Evolutionary conservation across 2,888 invertebrate genomes (phyloP).

Genomic region (Amblyteles armatorius): DNA sequence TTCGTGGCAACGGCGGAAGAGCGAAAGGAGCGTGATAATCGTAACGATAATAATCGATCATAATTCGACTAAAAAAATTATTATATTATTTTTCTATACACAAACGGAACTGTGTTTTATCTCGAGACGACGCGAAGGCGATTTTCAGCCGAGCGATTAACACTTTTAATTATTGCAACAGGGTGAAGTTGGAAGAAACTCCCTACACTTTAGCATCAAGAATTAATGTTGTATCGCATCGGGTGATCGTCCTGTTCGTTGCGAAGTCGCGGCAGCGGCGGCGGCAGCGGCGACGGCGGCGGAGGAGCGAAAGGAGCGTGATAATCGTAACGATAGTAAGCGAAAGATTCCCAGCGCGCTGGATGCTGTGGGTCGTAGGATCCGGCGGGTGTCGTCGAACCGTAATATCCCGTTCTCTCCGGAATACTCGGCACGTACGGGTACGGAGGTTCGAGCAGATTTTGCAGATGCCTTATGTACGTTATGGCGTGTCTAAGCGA

Average conservation of each 20-base stretch:
- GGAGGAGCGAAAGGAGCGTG: slow-evolving; percentile 77
- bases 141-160: background rate
- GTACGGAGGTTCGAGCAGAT: slow-evolving; percentile 85
- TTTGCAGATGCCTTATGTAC: slow-evolving; percentile 91
- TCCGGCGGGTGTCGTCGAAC: slow-evolving; percentile 58
- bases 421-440: slow-evolving; percentile 74
- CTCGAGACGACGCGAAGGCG: slow-evolving; percentile 13
- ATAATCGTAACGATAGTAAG: slow-evolving; percentile 82
- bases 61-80: slow-evolving; percentile 54
- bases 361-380: slow-evolving; percentile 78
- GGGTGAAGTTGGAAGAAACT: background rate
- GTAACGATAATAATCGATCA: slow-evolving; percentile 80
- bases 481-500: slow-evolving; percentile 92
- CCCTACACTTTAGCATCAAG: slow-evolving; percentile 57
- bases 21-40: slow-evolving; percentile 80
- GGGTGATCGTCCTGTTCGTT: slow-evolving; percentile 72
- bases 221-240: slow-evolving; percentile 70
- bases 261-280: slow-evolving; percentile 72
- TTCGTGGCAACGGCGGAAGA: slow-evolving; percentile 72
- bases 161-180: background rate
- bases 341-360: slow-evolving; percentile 81
- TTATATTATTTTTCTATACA: slow-evolving; percentile 54
- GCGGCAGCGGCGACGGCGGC: slow-evolving; percentile 71
- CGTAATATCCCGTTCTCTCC: slow-evolving; percentile 75
- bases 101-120: slow-evolving; percentile 31